Conservation (phyloP, 2,797 vertebrate species). For the Muscicapa striata region DNA sequence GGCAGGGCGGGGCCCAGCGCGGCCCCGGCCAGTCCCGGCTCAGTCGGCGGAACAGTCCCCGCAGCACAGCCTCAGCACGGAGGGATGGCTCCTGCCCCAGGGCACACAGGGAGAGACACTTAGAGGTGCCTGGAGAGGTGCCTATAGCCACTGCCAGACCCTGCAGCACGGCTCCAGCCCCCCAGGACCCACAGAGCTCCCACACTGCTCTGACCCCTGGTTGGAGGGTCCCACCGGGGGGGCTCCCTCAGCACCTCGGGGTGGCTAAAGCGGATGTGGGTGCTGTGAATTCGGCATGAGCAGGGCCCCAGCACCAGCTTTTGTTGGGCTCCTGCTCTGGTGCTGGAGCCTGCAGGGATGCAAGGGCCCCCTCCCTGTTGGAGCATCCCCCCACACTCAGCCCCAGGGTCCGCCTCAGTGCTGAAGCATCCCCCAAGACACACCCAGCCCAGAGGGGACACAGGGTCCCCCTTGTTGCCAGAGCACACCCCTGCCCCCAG, state of each 20-base stretch:
- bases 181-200: background rate
- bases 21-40: background rate
- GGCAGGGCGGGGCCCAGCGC: rapidly evolving
- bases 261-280: background rate
- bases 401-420: background rate
- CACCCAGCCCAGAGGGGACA: background rate
- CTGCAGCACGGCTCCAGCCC: background rate
- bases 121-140: background rate
- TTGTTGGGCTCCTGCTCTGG: background rate
- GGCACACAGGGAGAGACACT: constrained; percentile 9
- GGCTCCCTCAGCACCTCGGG: background rate
- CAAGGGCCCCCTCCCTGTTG: background rate
- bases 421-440: background rate
- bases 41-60: constrained; percentile 46
- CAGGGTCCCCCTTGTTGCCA: background rate
- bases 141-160: background rate
- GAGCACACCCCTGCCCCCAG: background rate
- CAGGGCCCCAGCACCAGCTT: background rate
- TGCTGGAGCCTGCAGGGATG: background rate
- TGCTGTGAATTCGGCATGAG: rapidly evolving
- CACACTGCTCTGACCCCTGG: rapidly evolving
- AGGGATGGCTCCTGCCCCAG: constrained; percentile 7
- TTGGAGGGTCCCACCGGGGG: background rate
- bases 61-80: constrained; percentile 44
- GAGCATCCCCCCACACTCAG: background rate